phyloP scores from a whole-genome alignment of 2,888 invertebrate genomes.

The Tinea semifulvella region DNA sequence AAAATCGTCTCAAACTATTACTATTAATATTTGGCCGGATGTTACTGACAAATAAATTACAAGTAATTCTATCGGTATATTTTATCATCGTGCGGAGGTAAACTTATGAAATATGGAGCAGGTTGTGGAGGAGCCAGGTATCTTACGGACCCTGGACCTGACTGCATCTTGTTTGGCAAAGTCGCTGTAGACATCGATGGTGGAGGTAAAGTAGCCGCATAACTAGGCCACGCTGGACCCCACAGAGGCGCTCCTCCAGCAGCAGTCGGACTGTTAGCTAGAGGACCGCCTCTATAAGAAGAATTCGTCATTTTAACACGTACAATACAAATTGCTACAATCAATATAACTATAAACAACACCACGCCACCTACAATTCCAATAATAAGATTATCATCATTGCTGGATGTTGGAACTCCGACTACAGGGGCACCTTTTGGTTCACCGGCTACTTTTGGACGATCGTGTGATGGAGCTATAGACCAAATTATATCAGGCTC shows the following conservation, averaged over 20 bases:
- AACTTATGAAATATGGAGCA: conserved; percentile 71
- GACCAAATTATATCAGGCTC: conserved; percentile 94
- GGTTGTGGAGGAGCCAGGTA: conserved; percentile 70
- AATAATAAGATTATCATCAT: conserved; percentile 92
- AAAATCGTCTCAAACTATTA: neutral
- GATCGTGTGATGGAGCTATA: conserved; percentile 74
- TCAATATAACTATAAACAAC: conserved; percentile 87
- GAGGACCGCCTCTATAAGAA: conserved; percentile 74
- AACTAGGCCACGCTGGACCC: conserved; percentile 64
- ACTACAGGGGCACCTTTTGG: conserved; percentile 68
- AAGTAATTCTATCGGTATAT: conserved; percentile 62
- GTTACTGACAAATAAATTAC: neutral
- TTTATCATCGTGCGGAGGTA: conserved; percentile 71
- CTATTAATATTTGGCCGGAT: conserved; percentile 5
- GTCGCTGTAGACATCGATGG: conserved; percentile 70
- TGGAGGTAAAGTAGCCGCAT: conserved; percentile 69
- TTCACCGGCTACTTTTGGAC: conserved; percentile 64
- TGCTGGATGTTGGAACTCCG: conserved; percentile 71
- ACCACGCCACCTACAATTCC: conserved; percentile 95
- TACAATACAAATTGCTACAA: conserved; percentile 89
- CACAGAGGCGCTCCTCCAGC: conserved; percentile 69
- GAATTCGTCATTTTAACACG: conserved; percentile 75
- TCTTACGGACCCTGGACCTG: conserved; percentile 59
- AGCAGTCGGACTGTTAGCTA: conserved; percentile 69
- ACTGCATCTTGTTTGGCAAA: conserved; percentile 71